Base-by-base conservation (phyloP, 2,797 vertebrate species). In the Delichon dasypus region DNA sequence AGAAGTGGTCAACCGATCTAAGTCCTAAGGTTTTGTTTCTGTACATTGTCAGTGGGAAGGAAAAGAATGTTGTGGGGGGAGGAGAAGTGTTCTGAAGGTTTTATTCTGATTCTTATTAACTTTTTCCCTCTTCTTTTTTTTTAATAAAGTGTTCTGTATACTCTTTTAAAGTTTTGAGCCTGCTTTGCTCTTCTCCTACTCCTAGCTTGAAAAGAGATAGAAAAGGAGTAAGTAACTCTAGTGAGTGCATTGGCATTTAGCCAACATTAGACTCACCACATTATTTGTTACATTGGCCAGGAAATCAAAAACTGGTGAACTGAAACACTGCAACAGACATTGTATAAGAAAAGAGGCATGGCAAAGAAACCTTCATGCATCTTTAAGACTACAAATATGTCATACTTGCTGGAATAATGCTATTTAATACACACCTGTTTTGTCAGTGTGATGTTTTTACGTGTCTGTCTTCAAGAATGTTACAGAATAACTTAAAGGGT, bases 401-500 rank as follows among this genome's bases (percentile, higher is more conserved):
- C 11, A 48, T 34, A 23, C 11, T 45, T 79, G 5, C 8, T 36
- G 16, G 11, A 5, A 32, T 71, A 65, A 30, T 44, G 15, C 10
- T 74, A 40, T 45, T 62, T 55, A 47, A 48, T 44, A 20, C 13
- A 54, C 6, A 36, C 2, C 2, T 36, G 4, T 76, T 90, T 81
- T 5, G 5, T 57, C 22, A 58, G 16, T 54, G 14, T 16, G 58
- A 29, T 29, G 25, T 47, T 67, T 67, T 92, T 84, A 64, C 65
- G 66, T 72, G n/a, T 40, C 8, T 26, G 17, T 85, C 51, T 94
- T 84, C 65, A 85, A 84, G 34, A 84, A 91, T 91, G 65, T 70
- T 90, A 85, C 67, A 92, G 80, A 95, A 93, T 78, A 93, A 94
- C 68, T 48, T 60, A 57, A 93, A 93, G 53, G 61, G 92, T 93